Base-by-base conservation (phyloP, 2,113 vertebrate genomes). In the Mus spicilegus region DNA sequence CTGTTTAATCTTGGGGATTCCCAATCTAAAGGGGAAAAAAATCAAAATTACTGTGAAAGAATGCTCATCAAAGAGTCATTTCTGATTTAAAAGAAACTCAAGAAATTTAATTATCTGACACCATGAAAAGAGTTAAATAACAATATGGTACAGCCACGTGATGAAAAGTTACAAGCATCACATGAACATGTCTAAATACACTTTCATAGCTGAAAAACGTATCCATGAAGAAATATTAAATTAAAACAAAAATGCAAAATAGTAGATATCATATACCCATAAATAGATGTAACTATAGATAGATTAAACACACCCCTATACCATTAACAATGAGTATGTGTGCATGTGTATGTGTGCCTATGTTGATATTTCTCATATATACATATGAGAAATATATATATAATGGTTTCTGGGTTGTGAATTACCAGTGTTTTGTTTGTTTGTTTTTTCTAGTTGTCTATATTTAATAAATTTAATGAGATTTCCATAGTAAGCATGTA, bases 401-500 rank as follows among this genome's bases (percentile, higher is more conserved):
- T 30, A 88, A 76, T 94, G 77, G 49, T 73, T 63, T 96, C 69
- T 97, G 58, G 14, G 63, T 67, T 87, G n/a, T 61, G 9, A 42
- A 89, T 94, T 93, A 36, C 26, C n/a, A 72, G 19, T 78, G 22
- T 77, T 93, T 94, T 87, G 19, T 73, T 87, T 91, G 65, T 67
- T 76, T 58, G 58, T 58, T 86, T 82, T 82, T 94, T 67, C 72
- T 28, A 80, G 13, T 63, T 93, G 5, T 94, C 5, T 96, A 1
- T 84, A 49, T 76, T 89, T 94, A 78, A 72, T 91, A 82, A 42
- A 90, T 93, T 89, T 95, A 73, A 67, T 91, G 86, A 49, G 89
- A 93, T 89, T 89, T 89, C 77, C 89, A 63, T 11, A 42, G 69
- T 65, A 81, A 30, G 1, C 16, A 51, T 87, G 5, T 86, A 89